A percentile compares a stretch with the other conserved stretches of the same genome.
Conservation (phyloP, 2,797 vertebrate species). For the Chanos chanos region DNA sequence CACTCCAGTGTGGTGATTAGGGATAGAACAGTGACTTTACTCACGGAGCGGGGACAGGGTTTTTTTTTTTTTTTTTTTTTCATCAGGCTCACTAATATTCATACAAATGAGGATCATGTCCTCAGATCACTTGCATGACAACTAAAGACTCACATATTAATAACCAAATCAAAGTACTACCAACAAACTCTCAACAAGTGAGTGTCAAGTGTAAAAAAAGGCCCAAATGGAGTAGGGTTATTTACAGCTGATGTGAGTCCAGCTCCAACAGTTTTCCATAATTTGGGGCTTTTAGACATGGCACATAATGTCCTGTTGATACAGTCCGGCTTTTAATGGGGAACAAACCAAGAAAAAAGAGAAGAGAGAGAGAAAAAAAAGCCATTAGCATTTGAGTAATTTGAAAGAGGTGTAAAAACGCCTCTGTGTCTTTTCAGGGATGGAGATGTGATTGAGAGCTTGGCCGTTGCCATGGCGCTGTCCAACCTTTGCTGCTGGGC, state of each 20-base stretch:
- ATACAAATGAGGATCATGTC: conserved; percentile 46
- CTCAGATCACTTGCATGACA: conserved; percentile 42
- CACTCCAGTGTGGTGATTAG: conserved; percentile 66
- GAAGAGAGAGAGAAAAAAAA: neutral
- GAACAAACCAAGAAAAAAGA: too few relatives aligned
- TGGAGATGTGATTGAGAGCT: too few relatives aligned
- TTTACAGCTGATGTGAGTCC: too few relatives aligned
- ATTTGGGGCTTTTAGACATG: too few relatives aligned
- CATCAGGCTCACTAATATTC: conserved; percentile 41
- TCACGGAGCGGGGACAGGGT: neutral
- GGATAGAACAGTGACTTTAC: conserved; percentile 26
- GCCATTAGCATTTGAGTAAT: neutral
- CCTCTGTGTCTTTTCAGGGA: conserved; percentile 54
- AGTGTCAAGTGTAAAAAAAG: neutral
- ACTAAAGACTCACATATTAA: conserved; percentile 20
- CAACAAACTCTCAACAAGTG: neutral
- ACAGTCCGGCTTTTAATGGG: too few relatives aligned
- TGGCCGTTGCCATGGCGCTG: conserved; percentile 67
- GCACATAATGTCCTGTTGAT: too few relatives aligned
- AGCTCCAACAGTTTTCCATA: too few relatives aligned
- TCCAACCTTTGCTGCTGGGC: too few relatives aligned
- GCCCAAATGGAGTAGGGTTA: too few relatives aligned
- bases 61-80: too few relatives aligned
- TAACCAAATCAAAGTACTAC: neutral
- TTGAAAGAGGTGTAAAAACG: neutral